A percentile compares a stretch with the other conserved stretches of the same genome.
Conservation (phyloP, 2,113 vertebrate genomes). For the Chionomys nivalis region DNA sequence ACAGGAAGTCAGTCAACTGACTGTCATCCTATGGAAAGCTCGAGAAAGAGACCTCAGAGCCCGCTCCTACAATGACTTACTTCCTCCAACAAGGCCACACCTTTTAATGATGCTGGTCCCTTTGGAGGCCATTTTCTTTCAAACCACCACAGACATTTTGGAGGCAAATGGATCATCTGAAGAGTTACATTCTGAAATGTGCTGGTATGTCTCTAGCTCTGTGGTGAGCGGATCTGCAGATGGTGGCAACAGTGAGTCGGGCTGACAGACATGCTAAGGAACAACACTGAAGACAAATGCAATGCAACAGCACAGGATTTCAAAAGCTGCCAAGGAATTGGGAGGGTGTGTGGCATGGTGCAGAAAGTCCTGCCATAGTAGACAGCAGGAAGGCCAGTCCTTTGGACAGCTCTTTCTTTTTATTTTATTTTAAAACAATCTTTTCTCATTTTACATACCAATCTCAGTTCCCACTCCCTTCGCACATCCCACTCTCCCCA, state of each 20-base stretch:
- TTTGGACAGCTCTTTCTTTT: neutral
- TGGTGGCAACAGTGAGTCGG: neutral
- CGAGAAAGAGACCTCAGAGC: too few relatives aligned
- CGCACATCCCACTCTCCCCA: too few relatives aligned
- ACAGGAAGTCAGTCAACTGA: too few relatives aligned
- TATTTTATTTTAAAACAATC: too few relatives aligned
- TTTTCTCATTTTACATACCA: too few relatives aligned
- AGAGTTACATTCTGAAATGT: neutral
- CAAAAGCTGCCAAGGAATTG: neutral
- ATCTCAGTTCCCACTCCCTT: too few relatives aligned
- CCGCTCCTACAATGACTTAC: too few relatives aligned
- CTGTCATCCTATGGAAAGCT: too few relatives aligned
- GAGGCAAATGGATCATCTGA: neutral
- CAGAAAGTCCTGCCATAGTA: neutral
- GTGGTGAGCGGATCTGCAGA: neutral
- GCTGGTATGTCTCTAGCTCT: neutral
- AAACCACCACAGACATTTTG: neutral
- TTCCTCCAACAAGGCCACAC: too few relatives aligned
- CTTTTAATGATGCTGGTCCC: too few relatives aligned
- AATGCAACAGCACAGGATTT: neutral
- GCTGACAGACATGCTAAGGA: neutral
- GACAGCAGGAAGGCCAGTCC: neutral
- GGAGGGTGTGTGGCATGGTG: neutral
- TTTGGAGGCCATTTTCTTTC: too few relatives aligned
- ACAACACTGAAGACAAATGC: neutral